These are phyloP conservation scores for Agriopis leucophaearia DNA, from an alignment of 2,888 invertebrate species.

Conservation along the genomic window DNA sequence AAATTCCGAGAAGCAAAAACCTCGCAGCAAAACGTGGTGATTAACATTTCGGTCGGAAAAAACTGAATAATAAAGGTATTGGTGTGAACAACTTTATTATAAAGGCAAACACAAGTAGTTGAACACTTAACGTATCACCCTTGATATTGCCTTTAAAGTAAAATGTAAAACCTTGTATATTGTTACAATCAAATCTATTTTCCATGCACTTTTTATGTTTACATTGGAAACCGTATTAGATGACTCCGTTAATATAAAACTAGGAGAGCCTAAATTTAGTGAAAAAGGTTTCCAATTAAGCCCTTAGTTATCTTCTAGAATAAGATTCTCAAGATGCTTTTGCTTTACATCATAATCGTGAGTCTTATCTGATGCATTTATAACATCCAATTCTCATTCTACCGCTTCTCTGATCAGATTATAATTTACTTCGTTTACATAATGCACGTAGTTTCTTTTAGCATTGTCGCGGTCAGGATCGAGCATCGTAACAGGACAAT, in stretches of 20 bases:
- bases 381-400: slow-evolving; percentile 63
- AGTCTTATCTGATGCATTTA: slow-evolving; percentile 61
- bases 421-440: slow-evolving; percentile 65
- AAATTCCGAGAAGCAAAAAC: slow-evolving; percentile 64
- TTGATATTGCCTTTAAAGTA: slow-evolving; percentile 62
- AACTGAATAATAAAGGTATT: slow-evolving; percentile 74
- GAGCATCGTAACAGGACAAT: slow-evolving; percentile 66
- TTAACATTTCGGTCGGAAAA: slow-evolving; percentile 73
- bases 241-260: slow-evolving; percentile 10
- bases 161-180: slow-evolving; percentile 54
- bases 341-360: slow-evolving; percentile 62
- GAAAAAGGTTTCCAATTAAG: slow-evolving; percentile 72
- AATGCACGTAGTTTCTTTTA: slow-evolving; percentile 59
- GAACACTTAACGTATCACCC: slow-evolving; percentile 68
- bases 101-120: slow-evolving; percentile 71
- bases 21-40: slow-evolving; percentile 69
- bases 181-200: slow-evolving; percentile 15
- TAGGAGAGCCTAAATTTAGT: slow-evolving; percentile 66
- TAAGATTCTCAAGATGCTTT: slow-evolving; percentile 62
- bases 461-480: slow-evolving; percentile 59
- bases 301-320: slow-evolving; percentile 69
- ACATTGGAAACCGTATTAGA: background rate
- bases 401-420: slow-evolving; percentile 58
- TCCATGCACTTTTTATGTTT: slow-evolving; percentile 12
- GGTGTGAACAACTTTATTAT: slow-evolving; percentile 77